Conservation (phyloP, 2,113 vertebrate species). For the Ptilorrhoa leucosticta region DNA sequence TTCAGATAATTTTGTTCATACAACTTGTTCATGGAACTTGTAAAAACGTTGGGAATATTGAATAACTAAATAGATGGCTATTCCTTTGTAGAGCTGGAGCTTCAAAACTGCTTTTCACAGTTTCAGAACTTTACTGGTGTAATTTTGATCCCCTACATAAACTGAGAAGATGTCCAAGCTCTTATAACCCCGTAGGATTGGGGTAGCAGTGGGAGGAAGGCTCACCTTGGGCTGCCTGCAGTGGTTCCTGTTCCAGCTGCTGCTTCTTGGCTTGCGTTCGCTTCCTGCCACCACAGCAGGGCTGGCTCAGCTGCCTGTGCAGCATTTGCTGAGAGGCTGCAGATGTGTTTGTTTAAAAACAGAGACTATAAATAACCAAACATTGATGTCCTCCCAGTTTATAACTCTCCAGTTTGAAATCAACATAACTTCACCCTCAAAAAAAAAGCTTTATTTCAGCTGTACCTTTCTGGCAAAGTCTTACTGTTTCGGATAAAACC, state of each 20-base stretch:
- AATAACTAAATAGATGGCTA: not conserved
- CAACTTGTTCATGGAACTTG: not conserved
- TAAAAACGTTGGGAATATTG: not conserved
- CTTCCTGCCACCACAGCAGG: not conserved
- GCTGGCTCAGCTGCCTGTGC: not conserved
- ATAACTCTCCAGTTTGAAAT: not conserved
- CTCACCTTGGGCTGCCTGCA: not conserved
- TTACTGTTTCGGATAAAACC: not conserved
- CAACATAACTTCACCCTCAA: not conserved
- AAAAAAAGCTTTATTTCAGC: not conserved
- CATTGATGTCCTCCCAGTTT: not conserved
- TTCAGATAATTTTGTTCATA: not conserved
- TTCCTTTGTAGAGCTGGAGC: not conserved
- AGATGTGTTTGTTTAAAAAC: not conserved
- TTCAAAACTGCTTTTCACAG: not conserved
- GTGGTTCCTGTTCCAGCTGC: not conserved
- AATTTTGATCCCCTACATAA: not conserved
- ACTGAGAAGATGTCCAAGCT: not conserved
- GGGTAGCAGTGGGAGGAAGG: not conserved
- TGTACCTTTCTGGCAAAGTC: not conserved
- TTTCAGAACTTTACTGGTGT: not conserved
- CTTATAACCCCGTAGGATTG: accelerated
- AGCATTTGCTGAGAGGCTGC: not conserved
- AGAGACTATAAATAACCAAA: not conserved
- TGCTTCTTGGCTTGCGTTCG: accelerated